Conservation (phyloP, 1,140 invertebrate genomes). For the Halyomorpha halys region DNA sequence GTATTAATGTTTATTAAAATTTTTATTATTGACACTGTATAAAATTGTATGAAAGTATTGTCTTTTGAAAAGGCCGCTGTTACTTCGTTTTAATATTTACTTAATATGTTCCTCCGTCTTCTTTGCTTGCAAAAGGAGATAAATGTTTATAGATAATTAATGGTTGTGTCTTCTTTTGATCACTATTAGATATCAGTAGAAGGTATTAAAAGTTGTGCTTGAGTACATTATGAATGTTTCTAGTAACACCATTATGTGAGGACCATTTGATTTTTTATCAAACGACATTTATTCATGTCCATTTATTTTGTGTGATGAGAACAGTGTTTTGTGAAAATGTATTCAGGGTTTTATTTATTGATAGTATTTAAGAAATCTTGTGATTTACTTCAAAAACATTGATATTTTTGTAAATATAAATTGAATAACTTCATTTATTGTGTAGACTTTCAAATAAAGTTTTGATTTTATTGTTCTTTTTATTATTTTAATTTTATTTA, state of each 20-base stretch:
- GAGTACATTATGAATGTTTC: too few species aligned
- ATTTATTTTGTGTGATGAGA: neutral
- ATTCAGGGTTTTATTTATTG: slow-evolving; percentile 11
- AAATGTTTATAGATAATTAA: neutral
- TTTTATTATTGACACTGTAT: neutral
- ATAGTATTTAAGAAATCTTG: slow-evolving; percentile 8
- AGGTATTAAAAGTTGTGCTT: too few species aligned
- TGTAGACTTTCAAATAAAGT: slow-evolving; percentile 9
- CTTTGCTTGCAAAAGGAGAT: neutral
- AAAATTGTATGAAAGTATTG: neutral
- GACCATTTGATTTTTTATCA: too few species aligned
- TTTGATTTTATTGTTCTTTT: neutral
- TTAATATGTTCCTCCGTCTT: neutral
- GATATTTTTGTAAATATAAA: slow-evolving; percentile 12
- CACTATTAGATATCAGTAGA: neutral
- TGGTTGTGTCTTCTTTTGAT: neutral
- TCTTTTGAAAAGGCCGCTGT: neutral
- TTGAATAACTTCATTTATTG: slow-evolving; percentile 7
- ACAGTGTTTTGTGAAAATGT: neutral
- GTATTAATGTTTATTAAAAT: neutral
- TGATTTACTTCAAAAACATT: slow-evolving; percentile 9
- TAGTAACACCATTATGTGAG: too few species aligned
- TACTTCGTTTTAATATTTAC: neutral
- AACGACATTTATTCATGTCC: neutral
- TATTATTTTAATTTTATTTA: too few species aligned